phyloP scores from a whole-genome alignment of 2,113 vertebrate species.

The Nyctereutes procyonoides region DNA sequence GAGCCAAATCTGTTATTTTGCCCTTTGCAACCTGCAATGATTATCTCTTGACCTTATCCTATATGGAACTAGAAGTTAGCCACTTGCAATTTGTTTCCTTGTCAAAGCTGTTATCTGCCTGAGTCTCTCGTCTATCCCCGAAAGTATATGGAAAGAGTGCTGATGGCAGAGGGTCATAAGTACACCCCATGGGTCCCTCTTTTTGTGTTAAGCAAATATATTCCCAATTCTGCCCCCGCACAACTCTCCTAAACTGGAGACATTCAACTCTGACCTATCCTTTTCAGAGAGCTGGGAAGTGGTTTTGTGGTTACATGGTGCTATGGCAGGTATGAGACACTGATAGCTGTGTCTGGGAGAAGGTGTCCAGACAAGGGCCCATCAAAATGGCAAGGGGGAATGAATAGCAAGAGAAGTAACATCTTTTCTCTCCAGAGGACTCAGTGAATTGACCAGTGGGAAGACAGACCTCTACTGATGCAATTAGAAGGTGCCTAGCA shows the following conservation, averaged over 20 bases:
- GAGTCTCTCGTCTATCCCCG: neutral
- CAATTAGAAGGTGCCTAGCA: neutral
- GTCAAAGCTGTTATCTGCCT: neutral
- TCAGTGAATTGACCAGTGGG: neutral
- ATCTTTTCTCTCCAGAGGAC: neutral
- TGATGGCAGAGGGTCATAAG: neutral
- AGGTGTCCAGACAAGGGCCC: neutral
- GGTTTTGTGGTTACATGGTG: neutral
- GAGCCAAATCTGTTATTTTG: neutral
- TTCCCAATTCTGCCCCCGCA: neutral
- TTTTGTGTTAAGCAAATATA: neutral
- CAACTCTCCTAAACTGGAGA: neutral
- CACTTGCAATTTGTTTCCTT: neutral
- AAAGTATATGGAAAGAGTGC: neutral
- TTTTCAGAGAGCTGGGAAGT: neutral
- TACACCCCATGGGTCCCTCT: neutral
- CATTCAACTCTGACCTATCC: neutral
- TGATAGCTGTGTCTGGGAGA: neutral
- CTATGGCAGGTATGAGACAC: neutral
- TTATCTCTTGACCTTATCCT: neutral
- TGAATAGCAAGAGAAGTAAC: neutral
- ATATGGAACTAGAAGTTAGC: neutral
- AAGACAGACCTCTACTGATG: neutral
- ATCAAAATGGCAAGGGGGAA: neutral
- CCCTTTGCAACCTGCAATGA: neutral